phyloP scores from a whole-genome alignment of 2,797 vertebrate species.

The Coccyzus lansbergi region DNA sequence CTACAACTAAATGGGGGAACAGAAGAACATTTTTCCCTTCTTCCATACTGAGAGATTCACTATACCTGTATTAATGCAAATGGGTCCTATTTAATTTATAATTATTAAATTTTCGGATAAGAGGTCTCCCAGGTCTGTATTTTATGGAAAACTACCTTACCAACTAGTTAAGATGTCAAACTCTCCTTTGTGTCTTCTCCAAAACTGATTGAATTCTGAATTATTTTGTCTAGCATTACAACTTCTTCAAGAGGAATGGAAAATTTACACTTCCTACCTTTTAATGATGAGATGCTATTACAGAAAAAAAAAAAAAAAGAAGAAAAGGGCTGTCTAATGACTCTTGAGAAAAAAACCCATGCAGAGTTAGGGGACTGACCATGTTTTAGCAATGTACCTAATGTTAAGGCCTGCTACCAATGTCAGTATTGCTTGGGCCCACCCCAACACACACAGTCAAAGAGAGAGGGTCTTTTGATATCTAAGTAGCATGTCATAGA shows the following conservation, averaged over 20 bases:
- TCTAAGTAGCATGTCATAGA: too few relatives aligned
- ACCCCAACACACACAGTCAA: too few relatives aligned
- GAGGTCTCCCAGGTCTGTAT: fast-evolving
- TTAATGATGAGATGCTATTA: neutral
- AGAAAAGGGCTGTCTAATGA: neutral
- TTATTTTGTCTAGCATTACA: neutral
- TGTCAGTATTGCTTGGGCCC: too few relatives aligned
- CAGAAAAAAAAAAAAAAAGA: neutral
- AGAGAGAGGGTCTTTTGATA: too few relatives aligned
- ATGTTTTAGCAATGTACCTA: neutral
- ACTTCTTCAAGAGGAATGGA: neutral
- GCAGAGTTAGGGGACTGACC: neutral
- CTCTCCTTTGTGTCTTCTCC: neutral
- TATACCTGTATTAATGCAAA: neutral
- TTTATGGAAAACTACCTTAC: neutral
- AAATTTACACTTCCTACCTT: neutral
- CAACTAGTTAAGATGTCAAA: neutral
- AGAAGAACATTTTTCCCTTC: neutral
- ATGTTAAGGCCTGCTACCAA: too few relatives aligned
- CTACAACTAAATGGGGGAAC: neutral
- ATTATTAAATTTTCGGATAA: neutral
- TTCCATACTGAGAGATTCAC: neutral
- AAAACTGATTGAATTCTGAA: neutral
- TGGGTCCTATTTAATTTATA: neutral
- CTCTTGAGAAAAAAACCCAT: neutral